Evolutionary conservation across 2,113 vertebrate genomes (phyloP), one percentile per base, ranked within the genome.

Genomic region (Lontra canadensis): DNA sequence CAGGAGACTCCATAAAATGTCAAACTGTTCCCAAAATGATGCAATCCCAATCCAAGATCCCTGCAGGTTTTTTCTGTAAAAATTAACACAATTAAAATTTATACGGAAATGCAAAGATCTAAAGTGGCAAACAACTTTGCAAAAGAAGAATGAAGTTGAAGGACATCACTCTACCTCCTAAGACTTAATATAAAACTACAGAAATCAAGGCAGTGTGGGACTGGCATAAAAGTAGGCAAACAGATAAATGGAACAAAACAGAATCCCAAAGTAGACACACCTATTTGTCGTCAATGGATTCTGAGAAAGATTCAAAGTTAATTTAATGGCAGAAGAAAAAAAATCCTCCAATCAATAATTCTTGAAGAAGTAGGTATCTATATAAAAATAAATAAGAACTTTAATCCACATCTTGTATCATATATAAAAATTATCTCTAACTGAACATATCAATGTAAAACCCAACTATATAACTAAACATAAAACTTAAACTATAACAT

Each of bases 1-100:
- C 55, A 29, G n/a, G 87, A 96, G n/a, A 92, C 25, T 96, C n/a
- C 47, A 39, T 59, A 88, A 94, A 65, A n/a, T 42, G 34, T 83
- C 78, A 84, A 39, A 69, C 14, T 96, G 59, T 42, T 44, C 39
- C 59, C 90, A 84, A 83, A 79, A 14, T 49, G 34, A 89, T 84
- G 11, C 5, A 79, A 88, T 71, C 31, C 14, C 20, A 63, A 31
- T 71, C 67, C 47, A 76, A 84, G 69, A 63, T 44, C 26, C 23
- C 71, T 69, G 39, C 3, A 78, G 25, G 9, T 10, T 52, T 69
- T 55, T 83, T 80, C 36, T 63, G 29, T 55, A 57, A 92, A 82
- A 52, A 69, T 1, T 26, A 26, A 44, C 73, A 80, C n/a, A 4
- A 44, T 52, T 73, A 71, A 74, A 88, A 82, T 76, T 36, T 47